Evolutionary conservation across 2,113 vertebrate species (phyloP).

Genomic region (Chloroceryle aenea): DNA sequence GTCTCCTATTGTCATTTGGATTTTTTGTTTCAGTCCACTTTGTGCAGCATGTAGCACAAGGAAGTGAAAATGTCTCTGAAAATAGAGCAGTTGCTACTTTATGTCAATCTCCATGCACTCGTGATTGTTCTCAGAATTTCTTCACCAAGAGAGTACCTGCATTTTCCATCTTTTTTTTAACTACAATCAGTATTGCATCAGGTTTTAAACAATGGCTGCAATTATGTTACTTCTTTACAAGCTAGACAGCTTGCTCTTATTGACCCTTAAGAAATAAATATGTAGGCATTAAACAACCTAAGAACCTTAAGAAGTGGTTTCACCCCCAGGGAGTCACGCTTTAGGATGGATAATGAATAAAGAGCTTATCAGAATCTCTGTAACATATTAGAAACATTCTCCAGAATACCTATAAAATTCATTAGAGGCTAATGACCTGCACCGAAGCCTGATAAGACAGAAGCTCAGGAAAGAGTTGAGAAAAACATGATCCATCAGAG

Average conservation of each 20-base stretch:
- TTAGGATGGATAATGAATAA: background rate
- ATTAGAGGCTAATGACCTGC: slow-evolving; percentile 26
- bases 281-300: background rate
- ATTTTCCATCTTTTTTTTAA: background rate
- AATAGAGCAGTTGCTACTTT: background rate
- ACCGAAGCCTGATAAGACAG: slow-evolving; percentile 38
- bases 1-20: background rate
- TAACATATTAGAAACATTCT: slow-evolving; percentile 42
- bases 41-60: background rate
- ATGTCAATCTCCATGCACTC: background rate
- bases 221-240: background rate
- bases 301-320: slow-evolving; percentile 13
- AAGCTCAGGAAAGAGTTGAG: background rate
- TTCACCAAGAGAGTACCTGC: background rate
- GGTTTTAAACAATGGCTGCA: background rate
- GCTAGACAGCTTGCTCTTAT: background rate
- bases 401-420: slow-evolving; percentile 58
- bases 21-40: background rate
- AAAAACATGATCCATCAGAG: slow-evolving; percentile 27
- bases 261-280: slow-evolving; percentile 29
- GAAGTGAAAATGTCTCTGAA: background rate
- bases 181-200: background rate
- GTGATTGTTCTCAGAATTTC: background rate
- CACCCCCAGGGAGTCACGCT: background rate
- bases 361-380: slow-evolving; percentile 42